Base-by-base conservation (phyloP, 2,113 vertebrate genomes). In the Phodopus roborovskii region DNA sequence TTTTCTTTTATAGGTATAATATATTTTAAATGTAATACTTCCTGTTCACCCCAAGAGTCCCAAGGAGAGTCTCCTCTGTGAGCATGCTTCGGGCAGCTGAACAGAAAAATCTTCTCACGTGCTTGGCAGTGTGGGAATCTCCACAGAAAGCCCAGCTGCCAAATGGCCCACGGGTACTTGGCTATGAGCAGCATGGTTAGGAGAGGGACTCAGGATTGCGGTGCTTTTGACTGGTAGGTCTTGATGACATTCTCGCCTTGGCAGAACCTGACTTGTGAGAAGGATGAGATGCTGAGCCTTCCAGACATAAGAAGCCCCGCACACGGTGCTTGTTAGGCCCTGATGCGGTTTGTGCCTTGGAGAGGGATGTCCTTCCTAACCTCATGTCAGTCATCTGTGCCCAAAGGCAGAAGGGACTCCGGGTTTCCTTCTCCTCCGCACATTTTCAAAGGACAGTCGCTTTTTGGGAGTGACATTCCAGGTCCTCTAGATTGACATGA, bases 1-100 rank as follows among this genome's bases (percentile, higher is more conserved):
- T 96, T 87, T 87, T 81, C 45, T 88, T 90, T 95, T 60, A 94
- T 66, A 91, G 30, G 20, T 70, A 20, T 42, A 75, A 71, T 64
- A 36, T 39, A 53, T 13, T 7, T 87, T 36, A 78, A 94, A 39
- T 83, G 12, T 81, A 91, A 90, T 82, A 66, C 17, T 75, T 71
- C 92, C 11, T 83, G 19, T 78, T 91, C 33, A 81, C 20, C 24
- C 4, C 24, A 17, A 50, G 58, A 82, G 97, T 86, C 30, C 66
- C 82, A 13, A 94, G 50, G 53, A 82, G 89, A 91, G 13, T 8
- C 45, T 92, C 82, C 45, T 92, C 82, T 42, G 3, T 81, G 68
- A 85, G 68, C 30, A 74, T 82, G 28, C 78, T 91, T 26, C 66
- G 39, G 26, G 20, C 53, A 5, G 9, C 19, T 88, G n/a, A 95